These are phyloP conservation scores for Temnothorax curvispinosus DNA, from an alignment of 1,140 invertebrate genomes.

Conservation along the genomic window DNA sequence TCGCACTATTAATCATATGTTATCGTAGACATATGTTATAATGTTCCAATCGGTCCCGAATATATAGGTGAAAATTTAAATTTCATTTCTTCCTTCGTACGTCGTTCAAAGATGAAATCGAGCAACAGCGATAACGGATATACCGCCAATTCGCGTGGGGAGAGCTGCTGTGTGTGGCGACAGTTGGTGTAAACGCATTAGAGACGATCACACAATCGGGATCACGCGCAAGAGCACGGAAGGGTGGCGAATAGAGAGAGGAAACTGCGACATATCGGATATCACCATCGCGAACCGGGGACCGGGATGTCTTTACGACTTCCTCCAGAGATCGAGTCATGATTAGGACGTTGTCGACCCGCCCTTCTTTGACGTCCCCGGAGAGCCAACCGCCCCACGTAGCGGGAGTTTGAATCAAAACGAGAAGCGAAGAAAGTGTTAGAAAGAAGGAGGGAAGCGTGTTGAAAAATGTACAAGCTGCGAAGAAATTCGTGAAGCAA, in stretches of 20 bases:
- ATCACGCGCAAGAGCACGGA: constrained; percentile 7
- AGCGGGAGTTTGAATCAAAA: constrained; percentile 35
- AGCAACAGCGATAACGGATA: background rate
- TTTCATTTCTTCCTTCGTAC: background rate
- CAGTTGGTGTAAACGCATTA: constrained; percentile 44
- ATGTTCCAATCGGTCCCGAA: background rate
- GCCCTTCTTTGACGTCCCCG: constrained; percentile 39
- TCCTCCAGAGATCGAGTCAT: constrained; percentile 46
- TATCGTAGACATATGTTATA: background rate
- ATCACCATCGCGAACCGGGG: constrained; percentile 32
- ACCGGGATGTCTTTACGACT: constrained; percentile 42
- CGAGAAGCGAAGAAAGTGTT: constrained; percentile 44
- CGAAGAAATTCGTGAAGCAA: constrained; percentile 39
- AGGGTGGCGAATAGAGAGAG: constrained; percentile 25
- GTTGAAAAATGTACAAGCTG: constrained; percentile 54
- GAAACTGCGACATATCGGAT: constrained; percentile 53
- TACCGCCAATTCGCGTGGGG: background rate
- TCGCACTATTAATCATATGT: background rate
- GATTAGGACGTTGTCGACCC: constrained; percentile 57
- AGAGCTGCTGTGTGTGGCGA: background rate
- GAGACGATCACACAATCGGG: constrained; percentile 30
- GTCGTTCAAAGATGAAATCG: background rate
- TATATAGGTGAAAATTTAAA: background rate
- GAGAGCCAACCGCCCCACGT: constrained; percentile 20
- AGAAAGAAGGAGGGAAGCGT: background rate